Evolutionary conservation across 2,888 invertebrate genomes (phyloP), one percentile per base, ranked within the genome.

Genomic region (Nymphalis polychloros): DNA sequence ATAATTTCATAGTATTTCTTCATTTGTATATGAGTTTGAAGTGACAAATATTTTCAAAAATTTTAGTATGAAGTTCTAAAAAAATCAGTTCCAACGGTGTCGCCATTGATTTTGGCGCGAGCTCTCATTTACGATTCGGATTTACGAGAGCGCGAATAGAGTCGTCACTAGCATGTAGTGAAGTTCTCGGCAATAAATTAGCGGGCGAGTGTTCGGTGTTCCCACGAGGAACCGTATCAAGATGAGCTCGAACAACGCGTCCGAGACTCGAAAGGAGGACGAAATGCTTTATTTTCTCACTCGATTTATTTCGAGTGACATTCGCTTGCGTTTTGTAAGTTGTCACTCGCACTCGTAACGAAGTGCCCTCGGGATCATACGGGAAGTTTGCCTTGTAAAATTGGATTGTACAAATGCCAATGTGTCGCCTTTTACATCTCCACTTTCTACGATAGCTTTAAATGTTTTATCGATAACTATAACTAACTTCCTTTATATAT

Each of bases 211-310:
- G 84, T 77, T 92, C 92, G 82, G 84, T 81, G 84, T 78, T 92
- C 92, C 91, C 91, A 91, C 92, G 92, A 86, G 81, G 72, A 76
- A 81, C 89, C 81, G 84, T 90, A 92, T 92, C 92, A 87, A 91
- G 92, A 92, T 92, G 87, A 82, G 86, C 85, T 82, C 76, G 79
- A 75, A 74, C 76, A 77, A 75, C 78, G 79, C 82, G 80, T 80
- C 78, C 81, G 78, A 57, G 57, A 79, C 79, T 82, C 77, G 80
- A 79, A 87, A 84, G 83, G 86, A 85, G 86, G 85, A 87, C 87
- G 82, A 84, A 86, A 87, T 86, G 88, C 87, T 88, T 89, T 90
- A 90, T 91, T 89, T 87, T 84, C 88, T 77, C 77, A 77, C 83
- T 85, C 85, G 84, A 88, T 90, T 88, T 89, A 89, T 90, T 85